Percentiles rank a stretch among this genome's conserved stretches.
Evolutionary conservation across 2,113 vertebrate genomes (phyloP).

Genomic region (Alethe castanea): DNA sequence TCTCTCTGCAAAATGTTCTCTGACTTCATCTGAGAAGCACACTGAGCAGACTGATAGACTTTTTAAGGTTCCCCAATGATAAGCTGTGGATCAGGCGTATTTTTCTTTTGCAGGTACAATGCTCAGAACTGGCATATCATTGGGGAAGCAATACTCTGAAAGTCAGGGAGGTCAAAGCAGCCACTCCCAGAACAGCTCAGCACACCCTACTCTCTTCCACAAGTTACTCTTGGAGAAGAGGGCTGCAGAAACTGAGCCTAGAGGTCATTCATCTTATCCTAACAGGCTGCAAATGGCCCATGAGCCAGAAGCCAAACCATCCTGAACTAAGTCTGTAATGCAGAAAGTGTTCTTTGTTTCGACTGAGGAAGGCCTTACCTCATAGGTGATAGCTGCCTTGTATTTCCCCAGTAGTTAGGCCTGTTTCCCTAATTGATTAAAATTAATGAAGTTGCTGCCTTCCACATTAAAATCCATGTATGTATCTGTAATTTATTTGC

Average conservation of each 20-base stretch:
- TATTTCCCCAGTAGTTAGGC: not conserved
- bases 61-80: not conserved
- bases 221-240: not conserved
- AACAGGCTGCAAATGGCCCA: not conserved
- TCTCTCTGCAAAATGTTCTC: not conserved
- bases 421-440: not conserved
- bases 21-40: not conserved
- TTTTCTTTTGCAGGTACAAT: not conserved
- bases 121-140: not conserved
- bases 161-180: not conserved
- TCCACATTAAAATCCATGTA: not conserved
- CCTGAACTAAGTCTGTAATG: not conserved
- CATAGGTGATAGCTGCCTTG: not conserved
- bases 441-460: not conserved
- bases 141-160: not conserved
- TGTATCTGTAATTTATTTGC: not conserved
- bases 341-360: not conserved
- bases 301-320: not conserved
- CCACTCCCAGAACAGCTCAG: not conserved
- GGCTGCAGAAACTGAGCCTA: not conserved
- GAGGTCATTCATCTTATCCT: not conserved
- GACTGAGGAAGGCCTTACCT: not conserved
- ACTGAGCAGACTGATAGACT: not conserved
- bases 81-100: not conserved
- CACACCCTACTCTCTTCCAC: rapidly evolving